Percentiles rank a stretch among this genome's conserved stretches.
Evolutionary conservation across 1,140 invertebrate species (phyloP).

Genomic region (Drosophila pseudoananassae): DNA sequence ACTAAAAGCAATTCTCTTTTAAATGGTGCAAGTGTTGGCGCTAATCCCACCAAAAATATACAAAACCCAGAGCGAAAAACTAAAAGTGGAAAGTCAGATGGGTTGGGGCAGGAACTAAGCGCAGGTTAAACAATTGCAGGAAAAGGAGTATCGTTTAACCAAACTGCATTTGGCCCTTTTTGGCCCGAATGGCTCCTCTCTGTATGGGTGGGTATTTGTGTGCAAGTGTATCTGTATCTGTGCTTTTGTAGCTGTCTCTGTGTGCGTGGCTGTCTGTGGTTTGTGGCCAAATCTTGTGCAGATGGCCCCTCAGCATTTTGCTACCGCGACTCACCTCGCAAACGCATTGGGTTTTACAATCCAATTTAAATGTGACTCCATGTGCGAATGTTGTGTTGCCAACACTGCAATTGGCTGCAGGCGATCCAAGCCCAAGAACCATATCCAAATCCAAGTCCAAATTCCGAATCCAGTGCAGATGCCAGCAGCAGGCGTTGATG

Average conservation of each 20-base stretch:
- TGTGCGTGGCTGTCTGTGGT: conserved; percentile 43
- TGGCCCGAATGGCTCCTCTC: conserved; percentile 23
- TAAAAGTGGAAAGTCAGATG: conserved; percentile 11
- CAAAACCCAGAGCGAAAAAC: background rate
- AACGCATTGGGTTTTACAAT: conserved; percentile 88
- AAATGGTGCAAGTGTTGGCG: conserved; percentile 42
- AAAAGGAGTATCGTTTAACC: conserved; percentile 44
- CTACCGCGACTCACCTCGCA: conserved; percentile 86
- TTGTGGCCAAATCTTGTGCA: conserved; percentile 50
- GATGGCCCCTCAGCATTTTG: conserved; percentile 7
- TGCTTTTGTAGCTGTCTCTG: conserved; percentile 13
- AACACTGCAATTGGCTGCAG: conserved; percentile 85
- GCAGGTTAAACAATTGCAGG: conserved; percentile 47
- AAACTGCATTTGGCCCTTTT: conserved; percentile 50
- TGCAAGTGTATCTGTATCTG: conserved; percentile 4
- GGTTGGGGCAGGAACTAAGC: conserved; percentile 25
- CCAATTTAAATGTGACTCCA: conserved; percentile 88
- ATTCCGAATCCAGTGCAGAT: conserved; percentile 17
- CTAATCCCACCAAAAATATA: conserved; percentile 44
- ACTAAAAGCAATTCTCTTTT: conserved; percentile 25
- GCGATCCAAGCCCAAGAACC: conserved; percentile 35
- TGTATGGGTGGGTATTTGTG: conserved; percentile 1
- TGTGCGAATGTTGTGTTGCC: conserved; percentile 87
- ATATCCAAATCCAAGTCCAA: conserved; percentile 21
- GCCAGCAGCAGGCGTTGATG: conserved; percentile 4